Evolutionary conservation across 2,113 vertebrate genomes (phyloP).

Genomic region (Theropithecus gelada): DNA sequence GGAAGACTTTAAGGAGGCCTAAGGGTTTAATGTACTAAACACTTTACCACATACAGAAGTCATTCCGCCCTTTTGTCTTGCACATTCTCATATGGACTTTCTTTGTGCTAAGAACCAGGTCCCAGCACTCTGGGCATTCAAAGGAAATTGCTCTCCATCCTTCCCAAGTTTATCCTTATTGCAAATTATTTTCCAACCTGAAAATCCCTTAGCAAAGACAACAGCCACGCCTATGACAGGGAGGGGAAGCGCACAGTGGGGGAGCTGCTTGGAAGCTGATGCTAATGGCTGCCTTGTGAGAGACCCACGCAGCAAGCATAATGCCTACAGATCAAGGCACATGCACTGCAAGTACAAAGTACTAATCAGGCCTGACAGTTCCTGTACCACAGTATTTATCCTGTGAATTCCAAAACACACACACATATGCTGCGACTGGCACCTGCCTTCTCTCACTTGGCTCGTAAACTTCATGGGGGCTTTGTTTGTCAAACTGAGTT

Average conservation of each 20-base stretch:
- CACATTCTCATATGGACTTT: rapidly evolving
- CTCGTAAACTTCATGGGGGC: not conserved
- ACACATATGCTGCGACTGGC: constrained; percentile 24
- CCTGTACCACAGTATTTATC: constrained; percentile 78
- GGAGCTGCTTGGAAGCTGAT: constrained; percentile 34
- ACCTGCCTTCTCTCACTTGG: not conserved
- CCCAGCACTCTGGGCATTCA: not conserved
- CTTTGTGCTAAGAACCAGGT: not conserved
- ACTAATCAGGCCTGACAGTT: constrained; percentile 78
- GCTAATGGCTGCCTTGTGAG: constrained; percentile 76
- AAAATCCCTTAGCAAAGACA: constrained; percentile 58
- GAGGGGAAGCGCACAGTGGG: constrained; percentile 46
- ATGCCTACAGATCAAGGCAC: constrained; percentile 75
- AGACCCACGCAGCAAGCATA: constrained; percentile 57
- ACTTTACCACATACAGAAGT: not conserved
- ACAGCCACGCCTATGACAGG: constrained; percentile 21
- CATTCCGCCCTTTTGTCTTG: not conserved
- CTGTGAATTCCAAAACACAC: constrained; percentile 63
- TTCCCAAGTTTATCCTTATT: not conserved
- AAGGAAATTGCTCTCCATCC: not conserved
- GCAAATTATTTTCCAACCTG: not conserved
- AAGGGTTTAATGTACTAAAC: not conserved
- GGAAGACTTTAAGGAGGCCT: not conserved
- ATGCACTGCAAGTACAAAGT: constrained; percentile 74
- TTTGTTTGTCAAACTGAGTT: not conserved